Conservation (phyloP, 1,140 invertebrate genomes). For the Hirudo medicinalis region DNA sequence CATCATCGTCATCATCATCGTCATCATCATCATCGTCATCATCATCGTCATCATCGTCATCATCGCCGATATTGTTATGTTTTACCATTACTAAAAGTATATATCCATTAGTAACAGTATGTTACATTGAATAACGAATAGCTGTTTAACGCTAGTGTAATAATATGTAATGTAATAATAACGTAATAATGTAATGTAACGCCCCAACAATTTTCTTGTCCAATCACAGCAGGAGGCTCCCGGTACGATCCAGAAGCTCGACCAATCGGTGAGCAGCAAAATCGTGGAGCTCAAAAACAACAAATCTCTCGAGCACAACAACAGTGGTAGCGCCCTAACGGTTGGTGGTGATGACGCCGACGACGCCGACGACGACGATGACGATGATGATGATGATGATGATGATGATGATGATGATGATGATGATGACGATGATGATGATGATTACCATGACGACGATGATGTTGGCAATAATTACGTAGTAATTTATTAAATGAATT, state of each 20-base stretch:
- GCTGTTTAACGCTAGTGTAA: too few relatives aligned
- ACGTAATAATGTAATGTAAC: too few relatives aligned
- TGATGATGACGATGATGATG: not conserved
- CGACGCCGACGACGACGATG: not conserved
- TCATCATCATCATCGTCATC: conserved; percentile 33
- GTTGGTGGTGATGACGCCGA: conserved; percentile 27
- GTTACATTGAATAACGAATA: too few relatives aligned
- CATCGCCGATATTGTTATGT: not conserved
- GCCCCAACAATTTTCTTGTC: conserved; percentile 35
- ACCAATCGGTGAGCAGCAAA: conserved; percentile 39
- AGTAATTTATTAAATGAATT: not conserved
- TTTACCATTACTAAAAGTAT: too few relatives aligned
- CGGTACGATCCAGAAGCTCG: conserved; percentile 32
- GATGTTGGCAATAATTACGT: not conserved
- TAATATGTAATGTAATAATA: too few relatives aligned
- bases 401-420: not conserved
- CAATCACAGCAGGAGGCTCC: conserved; percentile 38
- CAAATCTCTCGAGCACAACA: not conserved
- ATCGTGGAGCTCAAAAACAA: conserved; percentile 1
- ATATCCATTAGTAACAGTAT: too few relatives aligned
- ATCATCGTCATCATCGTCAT: conserved; percentile 37
- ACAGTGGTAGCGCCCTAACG: too few relatives aligned
- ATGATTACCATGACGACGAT: not conserved
- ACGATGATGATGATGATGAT: conserved; percentile 1
- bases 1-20: conserved; percentile 5